These are phyloP conservation scores for Mohoua ochrocephala DNA, from an alignment of 2,113 vertebrate species.

Conservation along the genomic window DNA sequence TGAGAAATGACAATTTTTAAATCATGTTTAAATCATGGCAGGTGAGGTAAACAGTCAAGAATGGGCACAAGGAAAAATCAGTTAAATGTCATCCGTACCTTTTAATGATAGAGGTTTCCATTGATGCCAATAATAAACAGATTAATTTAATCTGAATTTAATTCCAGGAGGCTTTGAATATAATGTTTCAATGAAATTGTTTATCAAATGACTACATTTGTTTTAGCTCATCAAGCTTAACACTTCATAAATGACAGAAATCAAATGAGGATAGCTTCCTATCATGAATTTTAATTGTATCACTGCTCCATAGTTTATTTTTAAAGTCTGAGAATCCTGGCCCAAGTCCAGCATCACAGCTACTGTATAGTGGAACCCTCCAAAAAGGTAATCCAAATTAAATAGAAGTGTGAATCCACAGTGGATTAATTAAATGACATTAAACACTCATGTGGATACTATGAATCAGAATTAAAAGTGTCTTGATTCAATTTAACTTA, in stretches of 20 bases:
- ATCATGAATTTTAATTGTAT: neutral
- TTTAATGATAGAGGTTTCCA: neutral
- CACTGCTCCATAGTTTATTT: neutral
- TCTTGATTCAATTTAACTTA: conserved; percentile 60
- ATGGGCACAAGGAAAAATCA: neutral
- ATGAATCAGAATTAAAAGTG: conserved; percentile 55
- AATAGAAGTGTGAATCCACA: conserved; percentile 48
- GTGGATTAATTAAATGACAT: conserved; percentile 57
- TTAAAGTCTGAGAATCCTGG: neutral
- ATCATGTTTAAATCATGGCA: too few relatives aligned
- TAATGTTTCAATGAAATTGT: neutral
- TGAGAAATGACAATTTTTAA: neutral
- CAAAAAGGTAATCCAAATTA: conserved; percentile 48
- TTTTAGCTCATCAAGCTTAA: neutral
- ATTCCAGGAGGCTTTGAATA: neutral
- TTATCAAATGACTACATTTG: neutral
- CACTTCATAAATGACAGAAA: neutral
- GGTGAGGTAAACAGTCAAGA: neutral
- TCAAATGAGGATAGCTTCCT: neutral
- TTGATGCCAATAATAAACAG: neutral
- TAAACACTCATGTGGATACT: conserved; percentile 45
- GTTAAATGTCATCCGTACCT: neutral
- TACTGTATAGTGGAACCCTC: neutral
- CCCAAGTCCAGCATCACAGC: neutral
- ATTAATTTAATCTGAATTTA: neutral